Conservation (phyloP, 2,888 invertebrate species). For the Halictus ligatus region DNA sequence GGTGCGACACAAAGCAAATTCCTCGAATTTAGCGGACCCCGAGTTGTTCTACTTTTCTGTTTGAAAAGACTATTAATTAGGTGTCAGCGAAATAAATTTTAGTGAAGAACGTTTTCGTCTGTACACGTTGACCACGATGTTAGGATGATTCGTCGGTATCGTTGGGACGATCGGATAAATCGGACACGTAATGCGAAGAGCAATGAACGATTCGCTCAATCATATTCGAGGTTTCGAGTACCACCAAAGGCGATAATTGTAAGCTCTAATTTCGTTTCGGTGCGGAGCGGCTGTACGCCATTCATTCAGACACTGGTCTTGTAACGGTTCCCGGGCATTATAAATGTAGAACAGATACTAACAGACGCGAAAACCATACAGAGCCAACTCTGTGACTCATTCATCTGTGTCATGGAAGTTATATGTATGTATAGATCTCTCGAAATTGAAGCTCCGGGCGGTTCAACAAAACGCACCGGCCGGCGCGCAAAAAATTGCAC, state of each 20-base stretch:
- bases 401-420: constrained; percentile 18
- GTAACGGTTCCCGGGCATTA: neutral
- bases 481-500: constrained; percentile 41
- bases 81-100: neutral
- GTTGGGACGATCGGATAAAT: neutral
- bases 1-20: neutral
- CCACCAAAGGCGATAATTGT: constrained; percentile 11
- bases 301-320: neutral
- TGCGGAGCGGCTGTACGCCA: neutral
- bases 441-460: constrained; percentile 57
- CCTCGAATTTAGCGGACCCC: neutral
- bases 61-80: too few relatives aligned
- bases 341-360: constrained; percentile 20
- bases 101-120: neutral
- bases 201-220: neutral
- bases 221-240: neutral
- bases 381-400: constrained; percentile 24
- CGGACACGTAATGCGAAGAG: neutral
- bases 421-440: constrained; percentile 6
- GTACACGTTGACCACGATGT: neutral
- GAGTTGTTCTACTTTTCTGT: too few relatives aligned
- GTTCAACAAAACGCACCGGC: constrained; percentile 36
- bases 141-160: neutral
- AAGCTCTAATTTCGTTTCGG: neutral
- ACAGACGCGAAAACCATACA: constrained; percentile 14